A percentile compares a stretch with the other conserved stretches of the same genome.
Conservation (phyloP, 2,113 vertebrate genomes). For the Salvator merianae region DNA sequence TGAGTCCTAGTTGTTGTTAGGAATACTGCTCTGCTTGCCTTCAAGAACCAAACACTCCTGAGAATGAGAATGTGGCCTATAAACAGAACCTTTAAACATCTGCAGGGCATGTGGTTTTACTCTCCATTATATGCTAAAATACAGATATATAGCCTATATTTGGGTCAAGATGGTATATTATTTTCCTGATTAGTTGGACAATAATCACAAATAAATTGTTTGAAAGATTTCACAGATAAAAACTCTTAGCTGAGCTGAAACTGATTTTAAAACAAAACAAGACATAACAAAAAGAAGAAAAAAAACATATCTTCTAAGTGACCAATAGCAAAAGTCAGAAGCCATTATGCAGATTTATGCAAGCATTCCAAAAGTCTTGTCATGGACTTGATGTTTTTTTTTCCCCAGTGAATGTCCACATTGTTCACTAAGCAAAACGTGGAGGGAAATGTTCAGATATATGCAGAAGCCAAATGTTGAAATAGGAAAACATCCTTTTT, state of each 20-base stretch:
- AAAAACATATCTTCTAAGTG: neutral
- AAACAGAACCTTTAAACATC: neutral
- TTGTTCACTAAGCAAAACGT: conserved; percentile 29
- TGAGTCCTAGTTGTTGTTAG: too few relatives aligned
- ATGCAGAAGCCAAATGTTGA: conserved; percentile 15
- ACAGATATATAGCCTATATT: too few relatives aligned
- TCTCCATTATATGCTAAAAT: too few relatives aligned
- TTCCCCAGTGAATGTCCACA: conserved; percentile 1
- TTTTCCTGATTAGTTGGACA: too few relatives aligned
- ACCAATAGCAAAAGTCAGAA: conserved; percentile 15
- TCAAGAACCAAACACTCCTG: neutral
- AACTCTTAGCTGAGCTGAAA: neutral
- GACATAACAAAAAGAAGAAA: neutral
- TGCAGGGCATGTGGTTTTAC: too few relatives aligned
- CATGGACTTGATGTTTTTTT: conserved; percentile 2
- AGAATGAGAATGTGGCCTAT: too few relatives aligned
- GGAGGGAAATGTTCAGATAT: neutral
- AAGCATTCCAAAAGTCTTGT: conserved; percentile 1
- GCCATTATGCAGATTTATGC: conserved; percentile 16
- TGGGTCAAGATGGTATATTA: too few relatives aligned
- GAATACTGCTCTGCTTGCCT: neutral
- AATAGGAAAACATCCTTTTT: conserved; percentile 31
- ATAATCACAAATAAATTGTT: neutral
- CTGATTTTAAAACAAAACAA: neutral
- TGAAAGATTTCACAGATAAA: neutral